Base-by-base conservation (phyloP, 1,140 invertebrate genomes). In the Diabrotica undecimpunctata region DNA sequence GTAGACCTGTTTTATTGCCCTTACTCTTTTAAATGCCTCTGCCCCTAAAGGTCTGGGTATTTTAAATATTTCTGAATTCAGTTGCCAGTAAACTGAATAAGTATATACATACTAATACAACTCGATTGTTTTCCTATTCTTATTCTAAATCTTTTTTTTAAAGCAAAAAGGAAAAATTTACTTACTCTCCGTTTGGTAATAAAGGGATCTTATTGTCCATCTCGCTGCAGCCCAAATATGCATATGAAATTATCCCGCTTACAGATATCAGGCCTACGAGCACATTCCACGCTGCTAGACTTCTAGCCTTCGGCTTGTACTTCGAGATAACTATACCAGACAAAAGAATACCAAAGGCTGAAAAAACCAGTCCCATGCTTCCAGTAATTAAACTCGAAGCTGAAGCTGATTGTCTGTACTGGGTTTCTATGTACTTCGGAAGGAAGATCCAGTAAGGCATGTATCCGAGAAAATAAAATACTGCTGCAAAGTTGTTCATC, bases 371-470 rank as follows among this genome's bases (percentile, higher is more conserved):
- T 5, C 89, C 88, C 6, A 90, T 87, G 5, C 84, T 85, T 54
- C 89, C 89, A 55, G 88, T 89, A 7, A 89, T 85, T 58, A 89
- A 75, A 36, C 86, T 86, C 1, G 89, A 88, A 0, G 83, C 83
- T 0, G 87, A 87, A 2, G 89, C 87, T 10, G 89, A 88, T 70
- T 90, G 86, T 66, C 86, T 83, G 72, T 90, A 91, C 74, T 90
- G 88, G 0, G 85, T 86, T 77, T 91, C 89, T 59, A 91, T 88
- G 64, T 90, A 91, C 73, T 91, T 91, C 0, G 89, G 89, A 76
- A 89, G 83, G 69, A 89, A 91, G 7, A 90, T 88, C 84, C 86
- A 89, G 70, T 89, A 91, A 0, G 89, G 89, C 77, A 87, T 86
- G 68, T 87, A 88, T 0, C 88, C 88, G 67, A 91, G 83, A 10